Evolutionary conservation across 2,797 vertebrate species (phyloP).

Genomic region (Galagoides demidoff): DNA sequence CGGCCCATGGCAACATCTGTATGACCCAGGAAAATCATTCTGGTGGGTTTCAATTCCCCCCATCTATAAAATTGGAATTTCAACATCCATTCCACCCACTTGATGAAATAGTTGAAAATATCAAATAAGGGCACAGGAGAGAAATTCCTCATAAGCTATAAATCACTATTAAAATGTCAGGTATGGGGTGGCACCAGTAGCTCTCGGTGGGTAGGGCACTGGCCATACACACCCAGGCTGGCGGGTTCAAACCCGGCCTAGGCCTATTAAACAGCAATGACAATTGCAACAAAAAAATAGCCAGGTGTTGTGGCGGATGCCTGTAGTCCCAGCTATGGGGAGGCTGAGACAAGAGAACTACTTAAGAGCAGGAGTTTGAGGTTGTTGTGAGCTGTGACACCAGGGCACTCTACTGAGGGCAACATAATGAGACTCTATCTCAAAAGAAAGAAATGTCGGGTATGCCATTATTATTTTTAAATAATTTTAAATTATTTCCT

Average conservation of each 20-base stretch:
- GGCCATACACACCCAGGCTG: too few relatives aligned
- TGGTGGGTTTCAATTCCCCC: not conserved
- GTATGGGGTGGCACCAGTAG: not conserved
- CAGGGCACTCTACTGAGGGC: too few relatives aligned
- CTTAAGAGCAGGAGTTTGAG: too few relatives aligned
- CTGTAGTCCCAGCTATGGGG: too few relatives aligned
- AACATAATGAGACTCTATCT: too few relatives aligned
- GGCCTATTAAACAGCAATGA: too few relatives aligned
- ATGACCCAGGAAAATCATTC: not conserved
- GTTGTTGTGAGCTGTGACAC: too few relatives aligned
- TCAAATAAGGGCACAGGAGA: not conserved
- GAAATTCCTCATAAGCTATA: not conserved
- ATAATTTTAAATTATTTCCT: not conserved
- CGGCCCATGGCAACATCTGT: not conserved
- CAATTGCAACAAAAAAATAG: too few relatives aligned
- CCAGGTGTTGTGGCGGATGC: too few relatives aligned
- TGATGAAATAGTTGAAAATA: conserved; percentile 46
- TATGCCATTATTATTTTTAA: not conserved
- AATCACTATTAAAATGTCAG: not conserved
- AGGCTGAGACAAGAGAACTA: too few relatives aligned
- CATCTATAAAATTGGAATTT: conserved; percentile 30
- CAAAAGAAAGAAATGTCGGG: not conserved
- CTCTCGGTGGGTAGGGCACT: too few relatives aligned
- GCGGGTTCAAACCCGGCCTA: too few relatives aligned
- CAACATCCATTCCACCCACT: not conserved